A percentile compares a stretch with the other conserved stretches of the same genome.
These are phyloP conservation scores for Acheta domesticus DNA, from an alignment of 2,888 invertebrate species.

Conservation along the genomic window DNA sequence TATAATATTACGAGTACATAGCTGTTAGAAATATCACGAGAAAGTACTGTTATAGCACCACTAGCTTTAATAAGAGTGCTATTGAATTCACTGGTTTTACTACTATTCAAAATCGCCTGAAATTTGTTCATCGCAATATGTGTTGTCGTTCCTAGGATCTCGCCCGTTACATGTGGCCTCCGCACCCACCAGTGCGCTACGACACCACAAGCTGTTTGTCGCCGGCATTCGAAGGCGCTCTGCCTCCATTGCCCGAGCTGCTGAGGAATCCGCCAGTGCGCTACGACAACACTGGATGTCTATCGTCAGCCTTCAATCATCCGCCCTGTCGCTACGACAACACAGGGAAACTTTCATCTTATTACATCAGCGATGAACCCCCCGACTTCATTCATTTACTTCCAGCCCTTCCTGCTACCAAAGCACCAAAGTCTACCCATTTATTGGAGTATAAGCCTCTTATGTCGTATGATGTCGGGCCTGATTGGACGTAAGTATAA, in stretches of 20 bases:
- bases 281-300: slow-evolving; percentile 21
- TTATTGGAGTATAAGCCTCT: not conserved
- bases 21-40: too few species aligned
- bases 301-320: not conserved
- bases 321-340: slow-evolving; percentile 25
- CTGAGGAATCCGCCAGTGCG: slow-evolving; percentile 21
- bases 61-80: too few species aligned
- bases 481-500: not conserved
- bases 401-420: not conserved
- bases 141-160: not conserved
- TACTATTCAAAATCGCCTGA: too few species aligned
- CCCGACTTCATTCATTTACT: not conserved
- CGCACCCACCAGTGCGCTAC: slow-evolving; percentile 23
- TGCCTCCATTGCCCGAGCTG: not conserved
- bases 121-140: not conserved
- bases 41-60: too few species aligned
- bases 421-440: not conserved
- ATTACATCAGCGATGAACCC: slow-evolving; percentile 34
- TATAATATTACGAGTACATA: too few species aligned
- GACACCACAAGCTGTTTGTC: slow-evolving; percentile 25
- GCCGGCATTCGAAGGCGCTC: slow-evolving; percentile 19
- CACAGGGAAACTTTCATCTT: slow-evolving; percentile 38
- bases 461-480: not conserved
- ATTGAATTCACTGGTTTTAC: too few species aligned
- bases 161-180: slow-evolving; percentile 21